Conservation (phyloP, 2,888 invertebrate species). For the Cactoblastis cactorum region DNA sequence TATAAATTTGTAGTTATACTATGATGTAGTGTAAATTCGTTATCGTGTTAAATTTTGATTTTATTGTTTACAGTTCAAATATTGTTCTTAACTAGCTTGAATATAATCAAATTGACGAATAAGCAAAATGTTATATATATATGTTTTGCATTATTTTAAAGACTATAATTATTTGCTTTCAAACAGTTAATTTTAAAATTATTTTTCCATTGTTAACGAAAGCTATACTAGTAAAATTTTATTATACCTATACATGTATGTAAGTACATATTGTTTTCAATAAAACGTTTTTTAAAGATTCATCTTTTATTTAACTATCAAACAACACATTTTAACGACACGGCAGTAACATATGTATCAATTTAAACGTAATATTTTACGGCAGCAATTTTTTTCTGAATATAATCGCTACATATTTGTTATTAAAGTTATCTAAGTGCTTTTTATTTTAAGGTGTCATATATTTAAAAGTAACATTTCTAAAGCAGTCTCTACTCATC, state of each 20-base stretch:
- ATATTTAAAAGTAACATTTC: no score
- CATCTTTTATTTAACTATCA: slow-evolving; percentile 19
- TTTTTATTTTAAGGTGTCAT: no score
- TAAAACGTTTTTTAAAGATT: slow-evolving; percentile 48
- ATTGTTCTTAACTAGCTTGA: background rate
- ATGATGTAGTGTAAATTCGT: background rate
- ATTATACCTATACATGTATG: slow-evolving; percentile 66
- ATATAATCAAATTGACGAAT: background rate
- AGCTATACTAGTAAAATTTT: slow-evolving; percentile 57
- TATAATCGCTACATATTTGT: no score
- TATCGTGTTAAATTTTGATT: background rate
- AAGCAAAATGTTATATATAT: background rate
- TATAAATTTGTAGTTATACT: background rate
- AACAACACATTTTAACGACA: no score
- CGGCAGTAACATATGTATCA: no score
- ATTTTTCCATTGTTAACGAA: slow-evolving; percentile 56
- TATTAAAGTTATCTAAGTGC: no score
- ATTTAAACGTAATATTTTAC: no score
- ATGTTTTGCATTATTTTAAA: no score
- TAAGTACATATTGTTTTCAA: slow-evolving; percentile 63
- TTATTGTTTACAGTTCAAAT: background rate
- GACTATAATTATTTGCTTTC: no score
- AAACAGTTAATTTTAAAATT: slow-evolving; percentile 18
- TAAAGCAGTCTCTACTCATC: no score
- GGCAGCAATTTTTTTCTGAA: no score